A percentile compares a stretch with the other conserved stretches of the same genome.
Conservation (phyloP, 2,113 vertebrate species). For the Grammomys surdaster region DNA sequence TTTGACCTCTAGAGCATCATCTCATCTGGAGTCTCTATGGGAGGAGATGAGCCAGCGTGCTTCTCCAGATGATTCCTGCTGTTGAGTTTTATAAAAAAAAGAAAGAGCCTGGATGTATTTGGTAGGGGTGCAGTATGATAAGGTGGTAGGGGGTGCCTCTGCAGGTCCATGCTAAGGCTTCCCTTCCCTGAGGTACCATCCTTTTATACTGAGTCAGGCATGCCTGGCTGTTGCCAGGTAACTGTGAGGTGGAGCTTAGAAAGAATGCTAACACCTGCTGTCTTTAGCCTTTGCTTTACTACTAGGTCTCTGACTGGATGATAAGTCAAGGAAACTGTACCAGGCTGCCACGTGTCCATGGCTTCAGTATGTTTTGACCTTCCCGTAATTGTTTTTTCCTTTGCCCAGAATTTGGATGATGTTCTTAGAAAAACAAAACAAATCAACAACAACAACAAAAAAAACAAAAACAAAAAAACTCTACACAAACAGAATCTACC, state of each 20-base stretch:
- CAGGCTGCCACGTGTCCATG: neutral
- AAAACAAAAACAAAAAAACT: neutral
- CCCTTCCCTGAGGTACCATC: no score
- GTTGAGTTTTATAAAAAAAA: no score
- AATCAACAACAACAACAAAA: no score
- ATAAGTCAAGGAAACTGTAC: neutral
- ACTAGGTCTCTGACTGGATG: neutral
- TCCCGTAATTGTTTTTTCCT: neutral
- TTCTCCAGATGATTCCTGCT: neutral
- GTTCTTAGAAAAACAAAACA: neutral
- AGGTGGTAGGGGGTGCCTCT: no score
- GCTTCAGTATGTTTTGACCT: neutral
- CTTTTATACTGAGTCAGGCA: no score
- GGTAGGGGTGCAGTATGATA: no score
- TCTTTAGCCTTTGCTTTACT: neutral
- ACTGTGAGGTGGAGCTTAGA: no score
- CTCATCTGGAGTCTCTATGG: neutral
- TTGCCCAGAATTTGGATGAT: neutral
- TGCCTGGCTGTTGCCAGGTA: no score
- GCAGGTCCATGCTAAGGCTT: no score
- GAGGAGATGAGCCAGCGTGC: neutral
- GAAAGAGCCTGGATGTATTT: no score
- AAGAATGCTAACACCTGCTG: neutral
- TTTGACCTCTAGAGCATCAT: neutral
- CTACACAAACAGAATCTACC: neutral